Conservation (phyloP, 2,113 vertebrate species). For the Parus major region DNA sequence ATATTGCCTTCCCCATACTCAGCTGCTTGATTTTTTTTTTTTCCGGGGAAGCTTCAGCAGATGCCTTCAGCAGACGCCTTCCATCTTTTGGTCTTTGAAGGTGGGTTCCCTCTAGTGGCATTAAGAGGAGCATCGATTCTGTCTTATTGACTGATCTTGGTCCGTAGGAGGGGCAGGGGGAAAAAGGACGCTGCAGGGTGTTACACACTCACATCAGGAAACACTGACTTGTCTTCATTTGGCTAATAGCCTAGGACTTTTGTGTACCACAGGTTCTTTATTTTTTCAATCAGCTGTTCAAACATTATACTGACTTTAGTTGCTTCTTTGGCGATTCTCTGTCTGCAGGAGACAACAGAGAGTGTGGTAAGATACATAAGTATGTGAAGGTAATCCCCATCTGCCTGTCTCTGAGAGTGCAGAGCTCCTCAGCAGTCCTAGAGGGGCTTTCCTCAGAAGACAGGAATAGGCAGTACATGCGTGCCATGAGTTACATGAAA, state of each 20-base stretch:
- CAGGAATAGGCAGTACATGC: neutral
- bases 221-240: neutral
- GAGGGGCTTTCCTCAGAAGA: neutral
- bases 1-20: neutral
- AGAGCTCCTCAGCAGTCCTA: neutral
- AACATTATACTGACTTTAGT: conserved; percentile 24
- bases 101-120: conserved; percentile 13
- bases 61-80: neutral
- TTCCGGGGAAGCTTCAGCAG: neutral
- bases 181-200: neutral
- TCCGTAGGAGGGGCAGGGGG: neutral
- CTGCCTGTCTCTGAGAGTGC: neutral
- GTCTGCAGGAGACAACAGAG: conserved; percentile 28
- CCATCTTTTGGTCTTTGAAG: conserved; percentile 14
- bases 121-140: conserved; percentile 27
- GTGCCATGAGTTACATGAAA: neutral
- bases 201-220: neutral
- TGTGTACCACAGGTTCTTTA: conserved; percentile 29
- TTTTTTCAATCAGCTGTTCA: conserved; percentile 42
- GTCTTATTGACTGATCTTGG: conserved; percentile 17
- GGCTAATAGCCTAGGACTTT: conserved; percentile 21
- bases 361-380: neutral
- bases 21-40: neutral
- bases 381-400: neutral
- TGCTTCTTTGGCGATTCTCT: conserved; percentile 27